Evolutionary conservation across 2,113 vertebrate genomes (phyloP).

Genomic region (Plotosus lineatus): DNA sequence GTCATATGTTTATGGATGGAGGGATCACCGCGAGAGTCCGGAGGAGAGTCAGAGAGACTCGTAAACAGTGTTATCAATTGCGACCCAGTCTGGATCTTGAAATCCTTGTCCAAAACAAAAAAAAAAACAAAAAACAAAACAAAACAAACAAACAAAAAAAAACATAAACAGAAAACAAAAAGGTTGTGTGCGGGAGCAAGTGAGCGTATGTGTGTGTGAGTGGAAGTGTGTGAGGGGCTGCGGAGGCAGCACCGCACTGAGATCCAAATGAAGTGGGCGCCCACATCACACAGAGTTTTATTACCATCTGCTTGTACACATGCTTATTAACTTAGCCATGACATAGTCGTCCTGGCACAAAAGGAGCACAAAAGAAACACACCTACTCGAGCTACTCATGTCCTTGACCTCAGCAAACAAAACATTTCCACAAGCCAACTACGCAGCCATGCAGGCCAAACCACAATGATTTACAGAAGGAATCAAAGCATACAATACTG

Average conservation of each 20-base stretch:
- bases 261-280: conserved; percentile 51
- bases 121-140: background rate
- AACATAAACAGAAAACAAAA: background rate
- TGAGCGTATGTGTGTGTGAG: conserved; percentile 21
- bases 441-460: conserved; percentile 4
- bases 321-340: conserved; percentile 47
- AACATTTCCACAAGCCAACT: background rate
- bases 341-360: conserved; percentile 39
- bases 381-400: conserved; percentile 20
- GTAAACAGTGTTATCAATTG: conserved; percentile 40
- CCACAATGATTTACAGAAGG: background rate
- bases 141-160: background rate
- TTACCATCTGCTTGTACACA: conserved; percentile 55
- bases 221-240: conserved; percentile 20
- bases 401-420: background rate
- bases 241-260: conserved; percentile 38
- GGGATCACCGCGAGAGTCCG: conserved; percentile 10
- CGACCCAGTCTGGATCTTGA: conserved; percentile 27
- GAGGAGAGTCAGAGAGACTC: conserved; percentile 35
- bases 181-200: conserved; percentile 1
- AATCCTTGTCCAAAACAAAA: background rate
- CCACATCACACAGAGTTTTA: conserved; percentile 49
- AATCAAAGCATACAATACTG: background rate
- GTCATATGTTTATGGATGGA: conserved; percentile 29
- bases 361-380: conserved; percentile 19